Evolutionary conservation across 2,113 vertebrate species (phyloP), one percentile per base, ranked within the genome.

Genomic region (Microcebus ravelobensis): DNA sequence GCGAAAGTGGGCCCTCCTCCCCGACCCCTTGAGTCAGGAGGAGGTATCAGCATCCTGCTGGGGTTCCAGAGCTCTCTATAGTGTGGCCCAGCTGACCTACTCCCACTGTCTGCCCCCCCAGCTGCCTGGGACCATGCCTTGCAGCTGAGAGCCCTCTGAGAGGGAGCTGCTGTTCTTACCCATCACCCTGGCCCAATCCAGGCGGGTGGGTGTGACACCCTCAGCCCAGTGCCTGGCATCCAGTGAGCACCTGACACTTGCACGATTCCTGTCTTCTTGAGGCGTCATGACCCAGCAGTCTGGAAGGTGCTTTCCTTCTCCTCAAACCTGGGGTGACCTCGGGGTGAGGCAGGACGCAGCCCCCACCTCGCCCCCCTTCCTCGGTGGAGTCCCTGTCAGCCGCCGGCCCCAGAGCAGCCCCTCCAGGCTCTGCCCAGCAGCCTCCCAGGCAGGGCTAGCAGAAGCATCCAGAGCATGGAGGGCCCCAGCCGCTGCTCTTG

Each of bases 111-210:
- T 20, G 5, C 83, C 25, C 31, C 55, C 45, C 15, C 7, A 29
- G 15, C 4, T 14, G 39, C 50, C 90, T n/a, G n/a, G 23, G 39
- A 71, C 14, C 11, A 50, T 20, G 61, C 61, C 20, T 23, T 42
- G 27, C 12, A 12, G 68, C 52, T 4, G 1, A 6, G n/a, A 70
- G 39, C 27, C 17, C 67, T 31, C 20, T 12, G 31, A 15, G 29
- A 34, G 9, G 2, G 31, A 21, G n/a, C 50, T 6, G 5, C 73
- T 70, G 5, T 45, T 25, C 71, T 74, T 36, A 2, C 18, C 52
- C 2, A 0, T 31, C 45, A 5, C 29, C 73, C 59, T 7, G 15
- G 67, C n/a, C 0, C 0, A 13, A 4, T 42, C n/a, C 42, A 1
- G 3, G 14, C 3, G 15, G 36, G 8, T 8, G 7, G 6, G 1